Conservation (phyloP, 2,888 invertebrate genomes). For the Idaea dimidiata region DNA sequence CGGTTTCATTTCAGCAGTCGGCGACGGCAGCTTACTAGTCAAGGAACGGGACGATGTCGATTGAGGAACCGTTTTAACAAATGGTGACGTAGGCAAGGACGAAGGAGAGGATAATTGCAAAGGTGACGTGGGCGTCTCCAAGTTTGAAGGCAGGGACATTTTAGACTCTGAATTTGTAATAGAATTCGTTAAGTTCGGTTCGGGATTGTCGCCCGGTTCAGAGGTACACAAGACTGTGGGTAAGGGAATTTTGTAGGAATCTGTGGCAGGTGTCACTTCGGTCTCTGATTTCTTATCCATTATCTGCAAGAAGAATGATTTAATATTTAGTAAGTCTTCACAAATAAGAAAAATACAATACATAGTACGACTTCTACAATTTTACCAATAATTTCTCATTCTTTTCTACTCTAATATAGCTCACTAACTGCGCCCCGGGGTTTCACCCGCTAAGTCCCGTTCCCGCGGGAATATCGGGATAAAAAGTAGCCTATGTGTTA, state of each 20-base stretch:
- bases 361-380: too few species aligned
- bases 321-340: background rate
- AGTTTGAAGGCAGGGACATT: conserved; percentile 61
- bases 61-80: conserved; percentile 49
- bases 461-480: too few species aligned
- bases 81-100: conserved; percentile 65
- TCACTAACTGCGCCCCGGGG: too few species aligned
- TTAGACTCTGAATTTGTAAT: conserved; percentile 65
- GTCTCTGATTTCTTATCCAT: conserved; percentile 58
- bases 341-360: background rate
- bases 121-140: conserved; percentile 68
- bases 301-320: conserved; percentile 37
- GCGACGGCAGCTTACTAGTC: conserved; percentile 37
- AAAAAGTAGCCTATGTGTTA: too few species aligned
- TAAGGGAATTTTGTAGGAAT: conserved; percentile 44
- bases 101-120: conserved; percentile 59
- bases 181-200: conserved; percentile 35
- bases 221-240: conserved; percentile 68
- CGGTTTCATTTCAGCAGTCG: conserved; percentile 34
- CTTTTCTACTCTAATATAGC: too few species aligned
- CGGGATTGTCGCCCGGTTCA: conserved; percentile 40
- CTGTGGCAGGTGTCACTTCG: conserved; percentile 23
- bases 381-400: too few species aligned
- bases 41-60: conserved; percentile 47
- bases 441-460: too few species aligned